Percentiles rank a stretch among this genome's conserved stretches.
Conservation (phyloP, 2,888 invertebrate species). For the Chouioia cunea region DNA sequence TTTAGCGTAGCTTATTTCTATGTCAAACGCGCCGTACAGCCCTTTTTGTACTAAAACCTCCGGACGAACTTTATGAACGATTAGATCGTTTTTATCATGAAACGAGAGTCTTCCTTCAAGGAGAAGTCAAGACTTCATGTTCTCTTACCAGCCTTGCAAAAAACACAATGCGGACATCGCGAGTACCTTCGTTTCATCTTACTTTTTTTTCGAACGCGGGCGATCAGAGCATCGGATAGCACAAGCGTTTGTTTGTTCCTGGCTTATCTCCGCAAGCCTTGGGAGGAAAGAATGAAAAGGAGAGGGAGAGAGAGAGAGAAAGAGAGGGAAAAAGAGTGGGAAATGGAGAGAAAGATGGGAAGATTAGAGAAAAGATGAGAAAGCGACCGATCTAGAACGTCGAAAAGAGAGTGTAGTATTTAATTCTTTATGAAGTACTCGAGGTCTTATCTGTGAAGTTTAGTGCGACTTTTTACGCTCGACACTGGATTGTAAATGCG, state of each 20-base stretch:
- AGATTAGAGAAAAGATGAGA: conserved; percentile 5
- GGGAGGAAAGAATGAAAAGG: not conserved
- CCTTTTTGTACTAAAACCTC: not conserved
- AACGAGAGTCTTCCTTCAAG: conserved; percentile 1
- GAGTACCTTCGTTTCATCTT: conserved; percentile 11
- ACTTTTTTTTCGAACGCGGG: not conserved
- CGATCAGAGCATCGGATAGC: conserved; percentile 11
- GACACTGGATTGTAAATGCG: not conserved
- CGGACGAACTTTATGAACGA: conserved; percentile 37
- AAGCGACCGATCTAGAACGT: not conserved
- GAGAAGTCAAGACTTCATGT: conserved; percentile 15
- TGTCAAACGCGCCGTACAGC: not conserved
- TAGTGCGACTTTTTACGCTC: conserved; percentile 27
- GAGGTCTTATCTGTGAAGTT: conserved; percentile 31
- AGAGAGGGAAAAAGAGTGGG: not conserved
- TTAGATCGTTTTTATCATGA: conserved; percentile 43
- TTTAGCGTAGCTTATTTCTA: not conserved
- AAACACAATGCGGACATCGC: conserved; percentile 37
- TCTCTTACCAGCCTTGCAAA: conserved; percentile 12
- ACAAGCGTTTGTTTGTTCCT: conserved; percentile 29
- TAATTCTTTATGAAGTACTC: conserved; percentile 42
- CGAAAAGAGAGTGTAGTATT: conserved; percentile 15
- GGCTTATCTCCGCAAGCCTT: conserved; percentile 26
- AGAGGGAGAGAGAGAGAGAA: not conserved
- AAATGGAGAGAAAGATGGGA: not conserved